Percentiles rank a stretch among this genome's conserved stretches.
phyloP scores from a whole-genome alignment of 2,888 invertebrate species.

The Sesia bembeciformis region DNA sequence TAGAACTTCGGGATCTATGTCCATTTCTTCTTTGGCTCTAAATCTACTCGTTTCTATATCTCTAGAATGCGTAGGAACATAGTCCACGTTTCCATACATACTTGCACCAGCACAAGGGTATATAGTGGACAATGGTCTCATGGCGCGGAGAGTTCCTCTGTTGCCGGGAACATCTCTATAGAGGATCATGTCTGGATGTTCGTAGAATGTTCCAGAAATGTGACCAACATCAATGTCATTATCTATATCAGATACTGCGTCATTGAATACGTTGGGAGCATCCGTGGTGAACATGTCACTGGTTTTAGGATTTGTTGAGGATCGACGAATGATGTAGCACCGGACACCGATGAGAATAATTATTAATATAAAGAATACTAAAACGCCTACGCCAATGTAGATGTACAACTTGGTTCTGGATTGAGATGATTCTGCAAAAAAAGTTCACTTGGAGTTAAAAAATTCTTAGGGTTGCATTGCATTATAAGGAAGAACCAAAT shows the following conservation, averaged over 20 bases:
- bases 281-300: constrained; percentile 63
- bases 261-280: constrained; percentile 59
- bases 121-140: constrained; percentile 61
- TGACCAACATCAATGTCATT: constrained; percentile 60
- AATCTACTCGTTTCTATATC: constrained; percentile 29
- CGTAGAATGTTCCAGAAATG: constrained; percentile 64
- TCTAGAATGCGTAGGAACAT: constrained; percentile 39
- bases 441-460: background rate
- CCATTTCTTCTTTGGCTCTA: constrained; percentile 38
- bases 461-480: too few relatives aligned
- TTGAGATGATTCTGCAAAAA: background rate
- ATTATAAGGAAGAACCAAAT: too few relatives aligned
- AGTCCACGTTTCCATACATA: constrained; percentile 62
- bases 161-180: constrained; percentile 52
- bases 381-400: constrained; percentile 32
- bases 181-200: constrained; percentile 65
- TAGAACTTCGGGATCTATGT: constrained; percentile 35
- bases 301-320: constrained; percentile 42
- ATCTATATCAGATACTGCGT: constrained; percentile 56
- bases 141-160: constrained; percentile 53
- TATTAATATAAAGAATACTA: constrained; percentile 26
- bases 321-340: constrained; percentile 35
- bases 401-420: constrained; percentile 13
- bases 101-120: constrained; percentile 54
- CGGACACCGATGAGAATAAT: constrained; percentile 28